Evolutionary conservation across 1,140 invertebrate genomes (phyloP).

Genomic region (Neotoxoptera formosana): DNA sequence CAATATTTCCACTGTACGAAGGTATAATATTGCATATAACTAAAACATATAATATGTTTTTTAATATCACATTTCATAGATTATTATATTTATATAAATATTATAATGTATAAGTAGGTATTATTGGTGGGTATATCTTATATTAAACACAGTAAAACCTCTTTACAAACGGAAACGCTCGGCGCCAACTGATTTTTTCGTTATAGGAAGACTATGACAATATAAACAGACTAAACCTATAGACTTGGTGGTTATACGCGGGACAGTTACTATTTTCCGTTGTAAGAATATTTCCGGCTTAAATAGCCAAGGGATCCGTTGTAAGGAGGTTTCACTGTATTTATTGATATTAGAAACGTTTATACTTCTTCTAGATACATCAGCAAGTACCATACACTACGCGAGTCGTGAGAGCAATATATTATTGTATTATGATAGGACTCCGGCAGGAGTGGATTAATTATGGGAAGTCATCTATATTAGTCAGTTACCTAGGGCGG

Average conservation of each 20-base stretch:
- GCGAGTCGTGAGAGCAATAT: background rate
- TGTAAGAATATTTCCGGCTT: too few species aligned
- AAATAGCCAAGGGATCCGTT: too few species aligned
- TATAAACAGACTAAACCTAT: too few species aligned
- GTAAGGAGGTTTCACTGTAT: background rate
- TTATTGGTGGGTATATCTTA: background rate
- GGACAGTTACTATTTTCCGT: too few species aligned
- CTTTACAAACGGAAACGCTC: too few species aligned
- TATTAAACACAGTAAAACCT: background rate
- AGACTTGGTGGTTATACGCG: too few species aligned
- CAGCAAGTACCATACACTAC: too few species aligned
- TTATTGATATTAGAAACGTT: background rate
- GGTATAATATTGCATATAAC: background rate
- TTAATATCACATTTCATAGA: background rate
- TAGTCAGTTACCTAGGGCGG: background rate
- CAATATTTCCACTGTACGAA: background rate
- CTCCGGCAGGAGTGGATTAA: too few species aligned
- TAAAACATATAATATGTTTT: background rate
- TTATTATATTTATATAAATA: background rate
- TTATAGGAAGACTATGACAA: too few species aligned
- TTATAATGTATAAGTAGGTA: background rate
- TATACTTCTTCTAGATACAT: too few species aligned
- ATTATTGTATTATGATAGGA: background rate
- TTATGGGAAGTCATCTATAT: background rate
- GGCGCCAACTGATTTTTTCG: too few species aligned